Evolutionary conservation across 1,140 invertebrate species (phyloP).

Genomic region (Euglossa dilemma): DNA sequence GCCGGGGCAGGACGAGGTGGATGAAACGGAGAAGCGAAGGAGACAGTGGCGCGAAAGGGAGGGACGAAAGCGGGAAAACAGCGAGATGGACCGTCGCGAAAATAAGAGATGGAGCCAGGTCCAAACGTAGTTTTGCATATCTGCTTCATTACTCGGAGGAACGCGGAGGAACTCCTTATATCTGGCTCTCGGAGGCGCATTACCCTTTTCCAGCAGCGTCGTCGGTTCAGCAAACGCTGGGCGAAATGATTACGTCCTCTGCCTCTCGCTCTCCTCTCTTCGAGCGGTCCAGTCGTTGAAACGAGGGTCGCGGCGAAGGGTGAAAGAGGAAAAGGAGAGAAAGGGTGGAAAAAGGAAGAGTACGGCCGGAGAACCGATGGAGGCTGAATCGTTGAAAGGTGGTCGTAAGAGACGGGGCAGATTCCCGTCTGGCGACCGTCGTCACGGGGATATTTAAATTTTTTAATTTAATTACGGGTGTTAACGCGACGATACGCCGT

Average conservation of each 20-base stretch:
- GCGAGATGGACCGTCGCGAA: conserved; percentile 19
- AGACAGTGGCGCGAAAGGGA: not conserved
- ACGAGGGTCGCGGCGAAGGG: conserved; percentile 14
- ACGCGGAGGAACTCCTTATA: conserved; percentile 66
- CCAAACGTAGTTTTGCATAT: conserved; percentile 73
- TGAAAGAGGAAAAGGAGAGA: not conserved
- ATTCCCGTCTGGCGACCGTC: conserved; percentile 2
- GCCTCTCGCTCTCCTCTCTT: conserved; percentile 2
- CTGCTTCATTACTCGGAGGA: conserved; percentile 72
- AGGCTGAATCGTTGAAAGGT: conserved; percentile 11
- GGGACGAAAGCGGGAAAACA: not conserved
- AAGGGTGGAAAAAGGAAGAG: not conserved
- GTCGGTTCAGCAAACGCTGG: conserved; percentile 26
- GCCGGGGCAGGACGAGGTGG: not conserved
- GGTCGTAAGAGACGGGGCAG: conserved; percentile 14
- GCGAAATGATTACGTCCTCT: conserved; percentile 36
- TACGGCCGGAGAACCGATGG: not conserved
- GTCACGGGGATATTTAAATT: conserved; percentile 45
- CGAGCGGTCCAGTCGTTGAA: conserved; percentile 28
- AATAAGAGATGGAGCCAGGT: conserved; percentile 42
- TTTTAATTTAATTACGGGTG: conserved; percentile 63
- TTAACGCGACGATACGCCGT: conserved; percentile 35
- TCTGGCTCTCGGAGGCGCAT: conserved; percentile 50
- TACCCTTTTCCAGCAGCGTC: conserved; percentile 47
- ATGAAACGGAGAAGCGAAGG: conserved; percentile 5